Conservation (phyloP, 2,888 invertebrate genomes). For the Caradrina kadenii region DNA sequence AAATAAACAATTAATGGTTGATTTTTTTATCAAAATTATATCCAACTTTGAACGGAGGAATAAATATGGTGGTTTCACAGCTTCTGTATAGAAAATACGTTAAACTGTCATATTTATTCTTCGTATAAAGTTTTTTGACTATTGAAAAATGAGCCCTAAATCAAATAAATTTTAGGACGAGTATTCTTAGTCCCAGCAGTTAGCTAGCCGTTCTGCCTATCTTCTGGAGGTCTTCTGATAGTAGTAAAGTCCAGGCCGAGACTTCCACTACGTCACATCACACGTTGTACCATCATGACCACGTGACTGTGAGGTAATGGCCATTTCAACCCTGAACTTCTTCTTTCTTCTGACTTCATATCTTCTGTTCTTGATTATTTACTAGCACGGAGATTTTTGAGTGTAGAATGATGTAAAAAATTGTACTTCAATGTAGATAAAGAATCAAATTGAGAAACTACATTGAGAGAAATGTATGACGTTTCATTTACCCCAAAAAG, state of each 20-base stretch:
- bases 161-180: not conserved
- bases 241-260: slow-evolving; percentile 79
- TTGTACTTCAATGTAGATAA: too few species aligned
- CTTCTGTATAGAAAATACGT: too few species aligned
- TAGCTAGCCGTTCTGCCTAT: not conserved
- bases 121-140: too few species aligned
- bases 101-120: too few species aligned
- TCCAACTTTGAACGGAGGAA: too few species aligned
- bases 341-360: slow-evolving; percentile 65
- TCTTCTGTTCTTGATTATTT: slow-evolving; percentile 39
- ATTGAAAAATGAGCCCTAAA: too few species aligned
- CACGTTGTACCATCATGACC: slow-evolving; percentile 87
- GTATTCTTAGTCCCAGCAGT: not conserved
- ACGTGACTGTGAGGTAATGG: slow-evolving; percentile 91
- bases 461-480: too few species aligned
- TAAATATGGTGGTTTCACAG: too few species aligned
- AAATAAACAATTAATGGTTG: not conserved
- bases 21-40: too few species aligned
- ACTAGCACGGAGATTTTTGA: not conserved
- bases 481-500: too few species aligned
- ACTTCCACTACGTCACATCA: slow-evolving; percentile 90
- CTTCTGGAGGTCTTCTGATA: not conserved
- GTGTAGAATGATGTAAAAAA: too few species aligned
- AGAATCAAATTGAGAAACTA: too few species aligned
- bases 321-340: slow-evolving; percentile 87